These are phyloP conservation scores for Hipparchia sbordonii DNA, from an alignment of 2,888 invertebrate species.

Conservation along the genomic window DNA sequence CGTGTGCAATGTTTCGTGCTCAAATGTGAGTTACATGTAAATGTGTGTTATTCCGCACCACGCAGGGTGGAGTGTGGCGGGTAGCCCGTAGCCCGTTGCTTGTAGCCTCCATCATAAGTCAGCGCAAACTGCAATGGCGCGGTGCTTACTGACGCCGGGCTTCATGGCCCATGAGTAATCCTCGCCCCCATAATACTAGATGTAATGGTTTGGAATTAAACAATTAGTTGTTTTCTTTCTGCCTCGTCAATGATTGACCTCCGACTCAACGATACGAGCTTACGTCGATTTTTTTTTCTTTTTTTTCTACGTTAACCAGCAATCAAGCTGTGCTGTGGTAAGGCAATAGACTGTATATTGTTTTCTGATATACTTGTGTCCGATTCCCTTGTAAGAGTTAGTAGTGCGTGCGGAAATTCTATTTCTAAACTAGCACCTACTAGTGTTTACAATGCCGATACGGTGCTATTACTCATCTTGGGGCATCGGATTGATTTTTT, in stretches of 20 bases:
- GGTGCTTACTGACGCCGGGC: slow-evolving; percentile 67
- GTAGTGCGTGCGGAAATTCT: neutral
- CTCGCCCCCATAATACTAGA: slow-evolving; percentile 71
- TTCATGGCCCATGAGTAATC: slow-evolving; percentile 81
- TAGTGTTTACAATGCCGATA: no score
- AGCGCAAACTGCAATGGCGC: slow-evolving; percentile 47
- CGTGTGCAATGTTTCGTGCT: slow-evolving; percentile 50
- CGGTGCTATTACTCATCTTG: no score
- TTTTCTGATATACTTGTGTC: neutral
- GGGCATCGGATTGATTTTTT: no score
- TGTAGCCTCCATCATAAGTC: slow-evolving; percentile 47
- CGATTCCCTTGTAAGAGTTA: neutral
- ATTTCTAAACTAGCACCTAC: no score
- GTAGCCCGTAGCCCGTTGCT: slow-evolving; percentile 20
- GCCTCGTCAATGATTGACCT: slow-evolving; percentile 71
- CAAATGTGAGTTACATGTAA: slow-evolving; percentile 54
- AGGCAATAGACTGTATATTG: slow-evolving; percentile 12
- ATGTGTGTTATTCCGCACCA: slow-evolving; percentile 49
- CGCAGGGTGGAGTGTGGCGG: slow-evolving; percentile 39
- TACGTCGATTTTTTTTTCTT: slow-evolving; percentile 23
- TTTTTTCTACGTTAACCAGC: slow-evolving; percentile 23
- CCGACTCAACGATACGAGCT: slow-evolving; percentile 34
- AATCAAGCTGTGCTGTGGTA: slow-evolving; percentile 20
- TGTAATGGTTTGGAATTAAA: slow-evolving; percentile 81
- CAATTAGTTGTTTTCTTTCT: slow-evolving; percentile 81